A percentile compares a stretch with the other conserved stretches of the same genome.
Evolutionary conservation across 2,797 vertebrate genomes (phyloP).

Genomic region (Taeniopygia guttata): DNA sequence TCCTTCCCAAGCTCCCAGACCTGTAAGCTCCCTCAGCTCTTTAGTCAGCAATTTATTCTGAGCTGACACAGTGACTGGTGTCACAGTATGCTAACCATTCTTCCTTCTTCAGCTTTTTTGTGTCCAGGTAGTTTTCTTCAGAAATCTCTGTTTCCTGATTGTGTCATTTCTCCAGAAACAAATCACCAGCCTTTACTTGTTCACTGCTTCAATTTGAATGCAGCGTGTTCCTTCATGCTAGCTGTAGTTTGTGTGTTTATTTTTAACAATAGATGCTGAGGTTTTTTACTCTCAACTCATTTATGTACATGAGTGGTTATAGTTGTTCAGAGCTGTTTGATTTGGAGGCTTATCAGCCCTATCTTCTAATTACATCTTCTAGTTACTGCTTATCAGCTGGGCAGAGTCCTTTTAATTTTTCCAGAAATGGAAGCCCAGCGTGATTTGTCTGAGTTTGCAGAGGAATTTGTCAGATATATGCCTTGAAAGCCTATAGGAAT

Average conservation of each 20-base stretch:
- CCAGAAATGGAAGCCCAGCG: background rate
- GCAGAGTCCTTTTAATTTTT: background rate
- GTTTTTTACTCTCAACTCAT: background rate
- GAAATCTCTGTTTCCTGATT: background rate
- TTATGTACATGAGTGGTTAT: background rate
- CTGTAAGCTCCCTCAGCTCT: constrained; percentile 71
- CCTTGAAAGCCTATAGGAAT: background rate
- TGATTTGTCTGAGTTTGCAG: background rate
- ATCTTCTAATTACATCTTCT: background rate
- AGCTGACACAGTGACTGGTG: background rate
- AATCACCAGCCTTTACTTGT: background rate
- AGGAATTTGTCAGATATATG: background rate
- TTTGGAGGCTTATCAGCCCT: background rate
- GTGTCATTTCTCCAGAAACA: background rate
- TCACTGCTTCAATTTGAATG: background rate
- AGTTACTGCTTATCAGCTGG: background rate
- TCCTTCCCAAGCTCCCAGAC: constrained; percentile 77
- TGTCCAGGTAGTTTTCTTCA: background rate
- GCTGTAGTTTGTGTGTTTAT: background rate
- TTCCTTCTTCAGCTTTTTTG: background rate
- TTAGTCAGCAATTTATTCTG: background rate
- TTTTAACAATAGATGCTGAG: background rate
- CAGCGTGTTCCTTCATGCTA: background rate
- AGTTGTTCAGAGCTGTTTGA: background rate
- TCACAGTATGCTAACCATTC: background rate